Evolutionary conservation across 1,140 invertebrate genomes (phyloP), one percentile per base, ranked within the genome.

Genomic region (Globodera rostochiensis): DNA sequence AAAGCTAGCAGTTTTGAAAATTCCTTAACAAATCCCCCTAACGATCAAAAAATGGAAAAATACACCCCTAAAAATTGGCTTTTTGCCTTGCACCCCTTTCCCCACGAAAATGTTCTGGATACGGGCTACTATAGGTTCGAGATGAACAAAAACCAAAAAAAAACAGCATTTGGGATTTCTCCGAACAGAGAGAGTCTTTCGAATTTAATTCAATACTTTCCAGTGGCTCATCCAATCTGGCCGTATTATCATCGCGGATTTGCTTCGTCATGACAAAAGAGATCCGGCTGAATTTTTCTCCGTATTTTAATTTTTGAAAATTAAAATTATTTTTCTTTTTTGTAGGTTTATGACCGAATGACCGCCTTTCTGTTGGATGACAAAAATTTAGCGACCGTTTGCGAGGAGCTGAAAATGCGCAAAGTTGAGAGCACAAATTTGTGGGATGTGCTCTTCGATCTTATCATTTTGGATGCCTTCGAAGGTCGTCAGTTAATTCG

Each of bases 381-480:
- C 13, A 74, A 82, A 47, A 87, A 87, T 78, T 73, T 75, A 15
- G 47, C 73, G 11, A 85, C 73, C 45, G 83, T 87, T 46, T 19
- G 25, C 3, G 47, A 57, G 64, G 85, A 86, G 67, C 49, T 86
- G 21, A 82, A 75, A 36, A 36, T 67, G 19, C 66, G 85, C 66
- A 86, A 77, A 50, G 86, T 86, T 1, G 85, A 86, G 69, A 50
- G 60, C 5, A 76, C 86, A 3, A 86, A 86, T 60, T 50, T 86
- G 3, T 86, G 86, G 86, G 85, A 86, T 67, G 84, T 86, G 66
- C 82, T 86, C 11, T 80, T 86, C 49, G 85, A 86, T 49, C 82
- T 87, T 46, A 77, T 86, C 13, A 47, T 87, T 21, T 47, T 86
- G 60, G 86, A 87, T 74, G 82, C 82, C 50, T 83, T 83, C 47